Base-by-base conservation (phyloP, 2,797 vertebrate species). In the Enteromius fasciolatus region DNA sequence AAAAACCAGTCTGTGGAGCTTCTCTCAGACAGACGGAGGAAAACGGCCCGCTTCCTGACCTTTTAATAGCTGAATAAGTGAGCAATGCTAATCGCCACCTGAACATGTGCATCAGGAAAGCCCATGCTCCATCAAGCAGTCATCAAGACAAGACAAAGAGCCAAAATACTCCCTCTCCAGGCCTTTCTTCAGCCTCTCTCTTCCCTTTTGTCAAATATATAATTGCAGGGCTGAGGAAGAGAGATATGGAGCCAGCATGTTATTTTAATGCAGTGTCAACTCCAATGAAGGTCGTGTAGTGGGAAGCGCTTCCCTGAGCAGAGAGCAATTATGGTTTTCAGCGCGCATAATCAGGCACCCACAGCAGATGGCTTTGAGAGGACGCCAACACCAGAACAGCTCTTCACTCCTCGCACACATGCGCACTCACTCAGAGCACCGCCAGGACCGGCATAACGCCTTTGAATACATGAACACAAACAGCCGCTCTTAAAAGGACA, bases 361-460 rank as follows among this genome's bases (percentile, higher is more conserved):
- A 70, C 5, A 80, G 89, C 94, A 94, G 93, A 94, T 94, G 94
- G 94, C 91, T 91, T 70, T 84, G 87, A 87, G 86, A 87, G 83
- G 90, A 91, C 80, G 91, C 89, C 92, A 92, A 70, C 52, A 57
- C 86, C 85, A 87, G 85, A 68, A 68, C 85, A 69, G 85, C 88
- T 86, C 72, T 12, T 57, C 86, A 87, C 82, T 81, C 73, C 78
- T 75, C 64, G 4, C 63, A 50, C 81, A 78, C 75, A 78, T 50
- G 54, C 66, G 10, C 67, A 78, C 66, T 69, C 67, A 78, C 66
- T 69, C 36, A 57, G 36, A 68, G 73, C 18, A 12, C 63, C 28
- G 12, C 63, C 63, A 68, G 72, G 25, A 67, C 50, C 39, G 9
- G 50, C 80, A 67, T 59, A 75, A 67, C 20, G 25, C 59, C 46